Conservation (phyloP, 64 coral and sea anemone species). For the Platygyra sinensis region DNA sequence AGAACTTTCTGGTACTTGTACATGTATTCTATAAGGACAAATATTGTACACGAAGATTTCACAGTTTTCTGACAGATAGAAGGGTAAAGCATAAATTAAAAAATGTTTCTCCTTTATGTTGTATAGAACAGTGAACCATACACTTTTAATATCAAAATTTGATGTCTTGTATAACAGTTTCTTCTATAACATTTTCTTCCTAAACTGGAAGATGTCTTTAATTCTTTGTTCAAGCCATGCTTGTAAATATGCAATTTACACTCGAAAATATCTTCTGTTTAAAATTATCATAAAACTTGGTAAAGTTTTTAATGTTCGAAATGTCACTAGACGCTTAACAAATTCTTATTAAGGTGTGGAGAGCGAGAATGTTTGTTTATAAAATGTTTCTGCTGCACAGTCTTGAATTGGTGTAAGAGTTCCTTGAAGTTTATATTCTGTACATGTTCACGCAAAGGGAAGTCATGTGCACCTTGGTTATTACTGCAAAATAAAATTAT, state of each 20-base stretch:
- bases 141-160: too few species aligned
- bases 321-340: conserved; percentile 60
- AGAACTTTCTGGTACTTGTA: too few species aligned
- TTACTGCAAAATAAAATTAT: conserved; percentile 53
- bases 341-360: conserved; percentile 41
- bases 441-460: conserved; percentile 83
- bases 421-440: conserved; percentile 93
- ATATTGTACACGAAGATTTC: too few species aligned
- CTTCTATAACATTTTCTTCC: too few species aligned
- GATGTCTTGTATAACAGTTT: too few species aligned
- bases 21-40: too few species aligned
- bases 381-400: conserved; percentile 84
- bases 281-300: neutral
- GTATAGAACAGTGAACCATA: too few species aligned
- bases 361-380: conserved; percentile 76
- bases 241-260: neutral
- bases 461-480: conserved; percentile 50
- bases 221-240: neutral
- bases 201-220: too few species aligned
- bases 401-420: conserved; percentile 87
- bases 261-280: neutral
- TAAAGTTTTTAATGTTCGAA: neutral
- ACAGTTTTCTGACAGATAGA: too few species aligned
- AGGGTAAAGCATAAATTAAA: too few species aligned
- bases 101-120: too few species aligned